Evolutionary conservation across 2,888 invertebrate genomes (phyloP), one percentile per base, ranked within the genome.

Genomic region (Mantis religiosa): DNA sequence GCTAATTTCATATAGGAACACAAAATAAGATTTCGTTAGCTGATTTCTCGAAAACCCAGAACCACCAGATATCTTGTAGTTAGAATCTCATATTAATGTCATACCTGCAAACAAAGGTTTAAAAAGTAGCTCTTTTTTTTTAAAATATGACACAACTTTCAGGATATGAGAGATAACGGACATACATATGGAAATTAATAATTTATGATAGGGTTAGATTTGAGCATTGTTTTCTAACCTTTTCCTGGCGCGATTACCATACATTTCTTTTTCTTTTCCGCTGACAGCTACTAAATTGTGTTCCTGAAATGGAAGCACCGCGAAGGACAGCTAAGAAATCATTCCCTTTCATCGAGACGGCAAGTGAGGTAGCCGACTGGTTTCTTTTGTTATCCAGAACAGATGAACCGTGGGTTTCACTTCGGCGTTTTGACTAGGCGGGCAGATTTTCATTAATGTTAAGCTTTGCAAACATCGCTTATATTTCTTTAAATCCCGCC

Each of bases 281-380:
- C 47, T 81, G 86, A 86, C 86, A 86, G 86, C 28, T n/a, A 86
- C 71, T 86, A 86, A 86, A 86, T 86, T 86, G 15, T 28, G 28
- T 86, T 15, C 30, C 28, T 81, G 71, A 30, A 71, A 54, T 86
- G 71, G 86, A 81, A 71, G 54, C 54, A 71, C 20, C 54, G 54
- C 54, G 54, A 25, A 71, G 54, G 54, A 71, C 54, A 71, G 54
- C 54, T 71, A 71, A 71, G 54, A 71, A 71, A 71, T 71, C 54
- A 71, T 71, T 71, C 54, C 54, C 54, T 71, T 71, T 71, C 25
- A 71, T 71, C 54, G 54, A 71, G 54, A 71, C 54, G 54, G 54
- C 54, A 71, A 71, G 54, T 71, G 54, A 71, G 54, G 54, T 71
- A 71, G 54, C 54, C 54, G 54, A 71, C 15, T 25, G 15, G 54